phyloP scores from a whole-genome alignment of 2,797 vertebrate species.

The Protosalanx chinensis region DNA sequence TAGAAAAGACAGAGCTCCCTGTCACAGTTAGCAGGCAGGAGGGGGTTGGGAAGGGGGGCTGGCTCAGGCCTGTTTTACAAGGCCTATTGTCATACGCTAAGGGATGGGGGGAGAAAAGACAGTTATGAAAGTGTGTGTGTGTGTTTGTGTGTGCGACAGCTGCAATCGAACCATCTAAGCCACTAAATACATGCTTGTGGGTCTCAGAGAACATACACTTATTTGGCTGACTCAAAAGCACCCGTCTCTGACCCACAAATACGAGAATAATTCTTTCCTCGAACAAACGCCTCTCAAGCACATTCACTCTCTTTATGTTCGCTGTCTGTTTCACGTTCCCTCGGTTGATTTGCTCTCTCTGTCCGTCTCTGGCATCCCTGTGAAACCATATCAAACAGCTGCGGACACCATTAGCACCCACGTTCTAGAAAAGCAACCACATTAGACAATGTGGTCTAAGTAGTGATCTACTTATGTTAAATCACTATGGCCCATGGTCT shows the following conservation, averaged over 20 bases:
- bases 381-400: too few relatives aligned
- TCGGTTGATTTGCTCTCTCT: not conserved
- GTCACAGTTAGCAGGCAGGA: conserved; percentile 7
- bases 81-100: not conserved
- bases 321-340: not conserved
- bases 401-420: not conserved
- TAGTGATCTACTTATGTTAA: not conserved
- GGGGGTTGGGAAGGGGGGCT: not conserved
- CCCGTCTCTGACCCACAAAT: not conserved
- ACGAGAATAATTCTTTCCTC: not conserved
- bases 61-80: not conserved
- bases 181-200: not conserved
- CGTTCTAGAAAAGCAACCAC: not conserved
- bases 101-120: not conserved
- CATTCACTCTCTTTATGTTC: not conserved
- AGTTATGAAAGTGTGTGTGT: not conserved
- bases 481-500: not conserved
- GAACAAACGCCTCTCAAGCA: not conserved
- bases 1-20: conserved; percentile 15
- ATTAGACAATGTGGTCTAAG: not conserved
- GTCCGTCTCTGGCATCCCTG: not conserved
- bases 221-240: not conserved
- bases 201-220: not conserved
- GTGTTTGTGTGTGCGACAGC: not conserved
- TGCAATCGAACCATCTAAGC: conserved; percentile 4